A percentile compares a stretch with the other conserved stretches of the same genome.
Evolutionary conservation across 2,888 invertebrate genomes (phyloP).

Genomic region (Isoperla grammatica): DNA sequence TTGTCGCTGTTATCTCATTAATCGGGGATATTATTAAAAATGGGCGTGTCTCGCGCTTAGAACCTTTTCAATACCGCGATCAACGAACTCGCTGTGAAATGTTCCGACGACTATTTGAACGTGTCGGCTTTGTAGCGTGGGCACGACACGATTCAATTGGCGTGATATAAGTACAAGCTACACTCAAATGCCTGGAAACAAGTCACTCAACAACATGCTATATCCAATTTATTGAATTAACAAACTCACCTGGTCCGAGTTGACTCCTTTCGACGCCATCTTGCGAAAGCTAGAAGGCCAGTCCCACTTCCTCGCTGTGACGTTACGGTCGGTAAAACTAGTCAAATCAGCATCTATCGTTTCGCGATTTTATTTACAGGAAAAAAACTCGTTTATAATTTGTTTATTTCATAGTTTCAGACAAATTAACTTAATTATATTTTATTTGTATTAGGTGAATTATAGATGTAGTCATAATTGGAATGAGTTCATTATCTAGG

Average conservation of each 20-base stretch:
- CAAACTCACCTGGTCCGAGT: slow-evolving; percentile 14
- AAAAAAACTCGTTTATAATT: too few relatives aligned
- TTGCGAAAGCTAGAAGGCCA: slow-evolving; percentile 16
- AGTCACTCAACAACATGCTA: background rate
- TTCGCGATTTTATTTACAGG: too few relatives aligned
- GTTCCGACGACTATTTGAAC: slow-evolving; percentile 1
- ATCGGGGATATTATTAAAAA: background rate
- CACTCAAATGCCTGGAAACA: background rate
- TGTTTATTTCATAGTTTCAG: too few relatives aligned
- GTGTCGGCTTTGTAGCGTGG: background rate
- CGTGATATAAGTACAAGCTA: too few relatives aligned
- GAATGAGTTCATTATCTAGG: too few relatives aligned
- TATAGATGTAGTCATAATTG: too few relatives aligned
- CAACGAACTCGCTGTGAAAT: slow-evolving; percentile 13
- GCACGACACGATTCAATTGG: background rate
- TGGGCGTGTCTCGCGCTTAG: slow-evolving; percentile 10
- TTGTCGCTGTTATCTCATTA: too few relatives aligned
- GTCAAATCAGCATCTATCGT: too few relatives aligned
- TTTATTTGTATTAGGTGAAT: too few relatives aligned
- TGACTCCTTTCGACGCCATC: slow-evolving; percentile 15
- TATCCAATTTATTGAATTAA: background rate
- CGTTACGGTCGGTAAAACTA: too few relatives aligned
- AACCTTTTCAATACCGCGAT: slow-evolving; percentile 8
- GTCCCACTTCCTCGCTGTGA: background rate
- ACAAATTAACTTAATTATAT: too few relatives aligned